Conservation (phyloP, 2,113 vertebrate genomes). For the Diglossa brunneiventris region DNA sequence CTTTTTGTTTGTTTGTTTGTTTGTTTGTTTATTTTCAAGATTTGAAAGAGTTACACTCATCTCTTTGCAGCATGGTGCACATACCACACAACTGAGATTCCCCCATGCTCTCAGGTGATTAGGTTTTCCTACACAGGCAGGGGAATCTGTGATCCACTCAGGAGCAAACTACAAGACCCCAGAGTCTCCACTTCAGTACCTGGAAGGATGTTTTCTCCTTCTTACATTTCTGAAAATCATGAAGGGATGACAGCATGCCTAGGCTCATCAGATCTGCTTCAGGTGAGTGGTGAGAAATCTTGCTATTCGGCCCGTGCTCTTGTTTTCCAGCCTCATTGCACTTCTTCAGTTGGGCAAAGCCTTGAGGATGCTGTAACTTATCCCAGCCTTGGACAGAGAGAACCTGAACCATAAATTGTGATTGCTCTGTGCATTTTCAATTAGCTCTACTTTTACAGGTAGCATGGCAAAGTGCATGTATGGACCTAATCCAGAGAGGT, state of each 20-base stretch:
- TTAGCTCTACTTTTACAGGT: not conserved
- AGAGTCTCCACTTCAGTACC: not conserved
- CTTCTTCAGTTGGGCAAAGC: not conserved
- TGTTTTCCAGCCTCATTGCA: not conserved
- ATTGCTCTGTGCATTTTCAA: not conserved
- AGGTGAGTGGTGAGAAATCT: not conserved
- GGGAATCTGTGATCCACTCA: not conserved
- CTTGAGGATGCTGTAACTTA: not conserved
- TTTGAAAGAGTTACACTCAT: not conserved
- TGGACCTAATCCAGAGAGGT: not conserved
- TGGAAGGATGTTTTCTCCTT: not conserved
- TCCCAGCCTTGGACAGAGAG: not conserved
- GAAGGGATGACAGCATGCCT: not conserved
- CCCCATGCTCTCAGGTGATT: rapidly evolving
- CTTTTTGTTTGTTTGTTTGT: no score
- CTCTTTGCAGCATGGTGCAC: not conserved
- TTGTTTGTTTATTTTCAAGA: not conserved
- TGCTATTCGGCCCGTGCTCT: not conserved
- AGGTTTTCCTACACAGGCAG: not conserved
- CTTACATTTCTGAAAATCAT: not conserved
- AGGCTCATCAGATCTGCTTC: not conserved
- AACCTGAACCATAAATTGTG: not conserved
- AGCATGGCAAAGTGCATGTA: not conserved
- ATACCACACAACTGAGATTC: not conserved
- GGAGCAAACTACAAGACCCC: not conserved